Conservation (phyloP, 2,888 invertebrate species). For the Strigamia transsilvanica region DNA sequence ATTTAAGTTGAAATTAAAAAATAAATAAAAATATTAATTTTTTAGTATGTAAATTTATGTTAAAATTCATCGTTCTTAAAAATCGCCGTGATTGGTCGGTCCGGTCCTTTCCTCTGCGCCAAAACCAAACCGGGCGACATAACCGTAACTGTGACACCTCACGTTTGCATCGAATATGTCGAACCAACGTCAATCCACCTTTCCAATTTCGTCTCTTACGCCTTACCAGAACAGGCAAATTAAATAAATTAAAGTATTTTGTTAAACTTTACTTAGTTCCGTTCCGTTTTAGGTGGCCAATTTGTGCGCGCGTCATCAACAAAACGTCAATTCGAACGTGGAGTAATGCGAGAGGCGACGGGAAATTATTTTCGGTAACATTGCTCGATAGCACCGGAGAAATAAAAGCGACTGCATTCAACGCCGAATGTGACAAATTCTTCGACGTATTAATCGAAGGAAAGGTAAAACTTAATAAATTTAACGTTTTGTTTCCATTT, state of each 20-base stretch:
- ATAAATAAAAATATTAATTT: too few relatives aligned
- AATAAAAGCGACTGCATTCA: slow-evolving; percentile 90
- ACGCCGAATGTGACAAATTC: slow-evolving; percentile 85
- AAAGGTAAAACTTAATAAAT: background rate
- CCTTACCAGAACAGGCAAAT: slow-evolving; percentile 43
- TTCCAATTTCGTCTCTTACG: slow-evolving; percentile 20
- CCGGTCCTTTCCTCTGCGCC: too few relatives aligned
- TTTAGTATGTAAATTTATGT: too few relatives aligned
- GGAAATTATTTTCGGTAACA: slow-evolving; percentile 91
- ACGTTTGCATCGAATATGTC: background rate
- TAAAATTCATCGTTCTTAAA: too few relatives aligned
- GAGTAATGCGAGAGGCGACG: slow-evolving; percentile 92
- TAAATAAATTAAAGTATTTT: background rate
- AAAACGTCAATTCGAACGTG: slow-evolving; percentile 84
- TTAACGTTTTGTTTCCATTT: background rate
- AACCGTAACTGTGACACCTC: background rate
- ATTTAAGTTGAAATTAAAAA: too few relatives aligned
- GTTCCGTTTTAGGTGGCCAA: slow-evolving; percentile 77
- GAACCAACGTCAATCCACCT: background rate
- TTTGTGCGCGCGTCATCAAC: slow-evolving; percentile 85
- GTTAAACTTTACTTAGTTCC: background rate
- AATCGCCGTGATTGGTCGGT: too few relatives aligned
- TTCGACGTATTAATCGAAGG: slow-evolving; percentile 81
- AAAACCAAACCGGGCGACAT: too few relatives aligned
- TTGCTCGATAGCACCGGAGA: slow-evolving; percentile 94